phyloP scores from a whole-genome alignment of 2,797 vertebrate species.

The Knipowitschia caucasica region DNA sequence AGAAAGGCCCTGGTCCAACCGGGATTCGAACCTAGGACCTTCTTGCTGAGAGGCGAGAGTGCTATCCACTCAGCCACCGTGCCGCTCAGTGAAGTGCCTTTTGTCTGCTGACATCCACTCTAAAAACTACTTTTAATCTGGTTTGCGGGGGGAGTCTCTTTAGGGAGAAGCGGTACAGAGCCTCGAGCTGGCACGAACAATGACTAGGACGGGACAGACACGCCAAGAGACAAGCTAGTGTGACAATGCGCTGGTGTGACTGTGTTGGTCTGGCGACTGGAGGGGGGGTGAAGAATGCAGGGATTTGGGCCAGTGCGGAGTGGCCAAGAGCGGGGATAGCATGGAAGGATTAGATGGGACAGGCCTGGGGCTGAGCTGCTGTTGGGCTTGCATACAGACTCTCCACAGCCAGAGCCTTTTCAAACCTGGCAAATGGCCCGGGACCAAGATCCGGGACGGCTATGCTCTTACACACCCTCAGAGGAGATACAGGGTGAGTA shows the following conservation, averaged over 20 bases:
- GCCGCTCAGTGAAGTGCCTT: too few relatives aligned
- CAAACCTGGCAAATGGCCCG: conserved; percentile 60
- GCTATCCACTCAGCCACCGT: too few relatives aligned
- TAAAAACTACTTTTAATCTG: conserved; percentile 27
- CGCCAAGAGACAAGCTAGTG: too few relatives aligned
- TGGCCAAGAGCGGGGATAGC: conserved; percentile 61
- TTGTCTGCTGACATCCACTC: conserved; percentile 31
- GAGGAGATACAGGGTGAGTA: too few relatives aligned
- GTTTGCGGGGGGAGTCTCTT: conserved; percentile 31
- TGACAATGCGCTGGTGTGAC: conserved; percentile 27
- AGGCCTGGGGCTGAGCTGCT: conserved; percentile 66
- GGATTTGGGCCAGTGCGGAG: conserved; percentile 61
- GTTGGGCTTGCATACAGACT: conserved; percentile 44
- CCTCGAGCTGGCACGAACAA: conserved; percentile 18
- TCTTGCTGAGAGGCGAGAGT: too few relatives aligned
- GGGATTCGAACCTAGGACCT: too few relatives aligned
- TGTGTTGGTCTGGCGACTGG: conserved; percentile 17
- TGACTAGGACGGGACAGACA: conserved; percentile 18
- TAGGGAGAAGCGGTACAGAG: conserved; percentile 44
- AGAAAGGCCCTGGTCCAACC: too few relatives aligned
- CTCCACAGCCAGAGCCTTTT: conserved; percentile 17
- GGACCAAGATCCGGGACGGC: conserved; percentile 64
- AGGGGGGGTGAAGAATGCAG: conserved; percentile 65
- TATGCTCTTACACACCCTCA: conserved; percentile 72
- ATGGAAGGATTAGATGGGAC: conserved; percentile 63